Base-by-base conservation (phyloP, 2,888 invertebrate species). In the Orthonychiurus folsomi region DNA sequence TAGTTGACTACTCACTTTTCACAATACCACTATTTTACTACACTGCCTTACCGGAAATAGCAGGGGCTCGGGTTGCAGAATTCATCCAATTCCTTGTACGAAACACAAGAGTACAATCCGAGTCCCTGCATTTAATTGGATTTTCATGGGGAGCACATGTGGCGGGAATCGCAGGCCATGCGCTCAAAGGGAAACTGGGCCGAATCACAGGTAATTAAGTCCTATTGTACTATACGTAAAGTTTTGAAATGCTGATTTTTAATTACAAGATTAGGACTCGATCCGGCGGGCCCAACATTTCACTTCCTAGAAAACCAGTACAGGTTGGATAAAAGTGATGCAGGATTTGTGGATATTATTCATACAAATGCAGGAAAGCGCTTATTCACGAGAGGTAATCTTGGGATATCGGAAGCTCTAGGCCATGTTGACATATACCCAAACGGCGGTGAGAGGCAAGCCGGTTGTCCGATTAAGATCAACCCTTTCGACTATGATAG, bases 241-340 rank as follows among this genome's bases (percentile, higher is more conserved):
- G 12, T 52, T 20, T n/a, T 52, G n/a, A 12, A 52, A 52, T 52
- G n/a, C 21, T 52, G 5, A 20, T 52, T 52, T 52, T 52, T 52
- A 5, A 12, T 52, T 52, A 20, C n/a, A 20, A 12, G 21, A 52
- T 12, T 24, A n/a, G 61, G 53, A 23, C 24, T 66, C 25, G 70
- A 70, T 62, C 68, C 70, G 2, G 67, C 69, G 21, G 71, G 68
- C 21, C 71, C 69, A n/a, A 65, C 68, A 1, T 71, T 69, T 28
- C 64, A 66, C 21, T 69, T 60, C 53, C 60, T 71, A 1, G 64
- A 66, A 20, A 63, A 71, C 54, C 68, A 68, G 23, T 65, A 66
- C 50, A 52, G 71, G 23, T 52, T 71, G 56, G 71, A 71, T 23
- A 68, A 67, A 27, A 56, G 56, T 37, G 63, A 66, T 25, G 66